Base-by-base conservation (phyloP, 35 echinoderm and acorn worm species). In the Antedon bifida region DNA sequence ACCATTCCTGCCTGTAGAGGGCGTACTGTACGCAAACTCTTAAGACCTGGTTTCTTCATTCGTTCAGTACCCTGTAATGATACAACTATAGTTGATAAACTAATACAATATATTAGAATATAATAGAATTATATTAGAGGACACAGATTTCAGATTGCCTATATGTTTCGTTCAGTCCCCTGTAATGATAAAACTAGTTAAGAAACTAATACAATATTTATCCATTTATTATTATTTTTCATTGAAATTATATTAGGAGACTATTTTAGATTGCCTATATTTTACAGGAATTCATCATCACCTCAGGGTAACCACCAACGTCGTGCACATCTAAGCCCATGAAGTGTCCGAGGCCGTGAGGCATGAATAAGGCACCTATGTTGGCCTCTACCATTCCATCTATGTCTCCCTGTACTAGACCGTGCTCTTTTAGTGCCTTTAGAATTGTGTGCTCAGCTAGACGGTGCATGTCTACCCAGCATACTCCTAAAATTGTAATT, bases 321-420 rank as follows among this genome's bases (percentile, higher is more conserved):
- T 99, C 95, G 84, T 99, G 95, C 16, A 85, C 84, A 85, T 99
- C 95, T 77, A 89, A 77, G 11, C 95, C 95, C 82, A 99, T 92
- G 77, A 99, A 99, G 32, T 99, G 95, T 11, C 95, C 95, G 26
- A 99, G 83, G 33, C 93, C 93, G 82, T 96, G 93, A 0, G 93
- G 93, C 74, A 96, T 89, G 78, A 96, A 96, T 35, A 93, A 80
- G n/a, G 90, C 95, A 33, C 86, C 95, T 17, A 99, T 31, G 32
- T 76, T 74, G 0, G 75, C 83, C 33, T 80, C 64, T 85, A 93
- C 85, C 91, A 96, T 96, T 34, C 89, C 93, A 64, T 91, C 90
- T 0, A 96, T 74, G 23, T 96, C 87, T 33, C 93, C 93, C 34
- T 96, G 34, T 39, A 96, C 21, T 31, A 96, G 82, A 38, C 93